phyloP scores from a whole-genome alignment of 2,888 invertebrate genomes.

The Cephus rjabovi region DNA sequence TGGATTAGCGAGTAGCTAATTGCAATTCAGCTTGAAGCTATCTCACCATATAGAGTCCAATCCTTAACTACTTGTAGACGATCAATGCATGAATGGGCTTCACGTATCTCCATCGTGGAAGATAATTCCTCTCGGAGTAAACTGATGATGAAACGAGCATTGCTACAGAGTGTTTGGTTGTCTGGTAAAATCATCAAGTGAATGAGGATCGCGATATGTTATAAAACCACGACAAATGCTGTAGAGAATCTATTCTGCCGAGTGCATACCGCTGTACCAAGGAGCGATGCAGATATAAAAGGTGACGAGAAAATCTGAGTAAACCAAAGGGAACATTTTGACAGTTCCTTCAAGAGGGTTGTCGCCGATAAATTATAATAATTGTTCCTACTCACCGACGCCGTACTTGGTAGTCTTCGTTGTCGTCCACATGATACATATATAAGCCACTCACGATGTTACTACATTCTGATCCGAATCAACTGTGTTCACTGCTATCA shows the following conservation, averaged over 20 bases:
- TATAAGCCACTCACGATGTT: slow-evolving; percentile 31
- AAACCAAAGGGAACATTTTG: slow-evolving; percentile 27
- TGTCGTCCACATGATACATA: slow-evolving; percentile 76
- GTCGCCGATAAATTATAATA: slow-evolving; percentile 18
- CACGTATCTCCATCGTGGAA: slow-evolving; percentile 25
- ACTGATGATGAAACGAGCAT: neutral
- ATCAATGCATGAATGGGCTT: slow-evolving; percentile 63
- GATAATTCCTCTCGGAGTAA: neutral
- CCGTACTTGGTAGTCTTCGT: slow-evolving; percentile 80
- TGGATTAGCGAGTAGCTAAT: slow-evolving; percentile 23
- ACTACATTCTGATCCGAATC: slow-evolving; percentile 46
- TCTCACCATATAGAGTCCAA: slow-evolving; percentile 40
- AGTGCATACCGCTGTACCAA: neutral
- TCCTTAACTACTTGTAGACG: slow-evolving; percentile 43
- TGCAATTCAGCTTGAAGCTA: slow-evolving; percentile 34
- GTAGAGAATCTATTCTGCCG: neutral
- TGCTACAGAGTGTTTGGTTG: slow-evolving; percentile 1
- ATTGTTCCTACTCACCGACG: slow-evolving; percentile 73
- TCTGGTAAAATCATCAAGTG: slow-evolving; percentile 19
- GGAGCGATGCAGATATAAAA: neutral
- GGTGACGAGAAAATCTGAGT: neutral
- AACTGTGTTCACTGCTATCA: slow-evolving; percentile 25
- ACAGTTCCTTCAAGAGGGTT: slow-evolving; percentile 36
- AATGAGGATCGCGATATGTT: slow-evolving; percentile 6
- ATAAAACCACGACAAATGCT: neutral